Conservation (phyloP, 2,113 vertebrate genomes). For the Engystomops pustulosus region DNA sequence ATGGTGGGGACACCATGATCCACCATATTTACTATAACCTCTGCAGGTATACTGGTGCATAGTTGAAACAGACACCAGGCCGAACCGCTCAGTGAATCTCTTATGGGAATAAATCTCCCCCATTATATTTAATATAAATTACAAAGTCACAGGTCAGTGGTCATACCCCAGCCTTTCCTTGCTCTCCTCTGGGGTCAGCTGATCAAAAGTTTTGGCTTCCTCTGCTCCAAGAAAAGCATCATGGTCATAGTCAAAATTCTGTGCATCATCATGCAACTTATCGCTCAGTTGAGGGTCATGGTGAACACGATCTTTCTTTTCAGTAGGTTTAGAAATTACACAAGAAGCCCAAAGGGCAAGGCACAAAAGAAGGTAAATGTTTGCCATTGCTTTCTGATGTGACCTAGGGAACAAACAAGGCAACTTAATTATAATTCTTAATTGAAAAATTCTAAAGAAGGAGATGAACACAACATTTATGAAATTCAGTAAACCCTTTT, state of each 20-base stretch:
- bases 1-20: no score
- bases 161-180: slow-evolving; percentile 91
- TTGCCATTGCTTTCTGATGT: slow-evolving; percentile 68
- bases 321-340: slow-evolving; percentile 83
- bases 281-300: slow-evolving; percentile 83
- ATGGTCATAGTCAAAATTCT: slow-evolving; percentile 96
- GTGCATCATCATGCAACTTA: slow-evolving; percentile 83
- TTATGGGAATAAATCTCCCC: no score
- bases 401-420: slow-evolving; percentile 9
- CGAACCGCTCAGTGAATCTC: no score
- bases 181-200: slow-evolving; percentile 90
- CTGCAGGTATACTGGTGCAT: no score
- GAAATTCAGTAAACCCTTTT: no score
- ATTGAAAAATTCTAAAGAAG: no score
- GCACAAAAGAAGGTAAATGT: slow-evolving; percentile 75
- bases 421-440: no score
- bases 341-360: slow-evolving; percentile 77
- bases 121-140: no score
- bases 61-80: no score
- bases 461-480: no score
- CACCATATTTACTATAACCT: no score
- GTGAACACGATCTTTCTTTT: slow-evolving; percentile 86
- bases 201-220: slow-evolving; percentile 87
- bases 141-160: not conserved
- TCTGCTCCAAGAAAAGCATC: slow-evolving; percentile 90